Percentiles rank a stretch among this genome's conserved stretches.
These are phyloP conservation scores for Glyphotaelius pellucidus DNA, from an alignment of 2,888 invertebrate species.

Conservation along the genomic window DNA sequence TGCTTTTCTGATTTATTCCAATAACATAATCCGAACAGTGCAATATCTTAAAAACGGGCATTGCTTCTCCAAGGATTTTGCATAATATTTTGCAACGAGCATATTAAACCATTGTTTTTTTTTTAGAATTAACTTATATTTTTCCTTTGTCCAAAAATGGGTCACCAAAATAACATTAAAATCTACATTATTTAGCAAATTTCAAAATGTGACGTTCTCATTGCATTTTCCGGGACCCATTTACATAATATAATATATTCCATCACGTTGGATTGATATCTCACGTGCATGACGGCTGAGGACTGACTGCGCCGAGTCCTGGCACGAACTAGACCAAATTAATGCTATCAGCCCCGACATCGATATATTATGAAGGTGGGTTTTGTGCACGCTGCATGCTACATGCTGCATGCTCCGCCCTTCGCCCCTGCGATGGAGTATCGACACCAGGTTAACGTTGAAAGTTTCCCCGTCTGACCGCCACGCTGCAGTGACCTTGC, in stretches of 20 bases:
- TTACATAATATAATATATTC: neutral
- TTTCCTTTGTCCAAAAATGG: neutral
- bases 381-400: neutral
- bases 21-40: neutral
- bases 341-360: neutral
- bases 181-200: neutral
- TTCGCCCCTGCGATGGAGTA: neutral
- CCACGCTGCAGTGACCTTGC: neutral
- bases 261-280: neutral
- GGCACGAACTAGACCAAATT: neutral
- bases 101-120: neutral
- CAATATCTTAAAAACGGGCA: neutral
- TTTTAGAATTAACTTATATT: neutral
- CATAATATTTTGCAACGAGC: neutral
- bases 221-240: neutral
- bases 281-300: neutral
- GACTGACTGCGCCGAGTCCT: neutral
- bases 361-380: no score
- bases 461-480: neutral
- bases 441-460: neutral
- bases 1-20: neutral
- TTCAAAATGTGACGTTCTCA: neutral
- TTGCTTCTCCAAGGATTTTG: neutral
- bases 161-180: neutral
- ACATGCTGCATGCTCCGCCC: neutral